These are phyloP conservation scores for Bombus polaris DNA, from an alignment of 1,140 invertebrate species.

Conservation along the genomic window DNA sequence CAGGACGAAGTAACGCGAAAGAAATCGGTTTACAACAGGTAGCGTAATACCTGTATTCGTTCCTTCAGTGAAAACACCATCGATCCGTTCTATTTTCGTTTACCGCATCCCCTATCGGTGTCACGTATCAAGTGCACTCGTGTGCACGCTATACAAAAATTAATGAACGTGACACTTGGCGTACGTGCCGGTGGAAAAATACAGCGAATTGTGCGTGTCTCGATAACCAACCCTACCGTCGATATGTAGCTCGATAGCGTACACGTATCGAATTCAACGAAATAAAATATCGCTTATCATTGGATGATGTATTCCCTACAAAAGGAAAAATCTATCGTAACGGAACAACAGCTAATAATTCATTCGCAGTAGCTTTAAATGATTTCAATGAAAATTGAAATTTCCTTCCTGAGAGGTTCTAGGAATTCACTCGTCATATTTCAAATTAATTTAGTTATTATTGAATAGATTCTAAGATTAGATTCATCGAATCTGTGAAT, in stretches of 20 bases:
- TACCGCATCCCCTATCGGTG: conserved; percentile 15
- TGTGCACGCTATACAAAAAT: conserved; percentile 34
- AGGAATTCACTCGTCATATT: too few relatives aligned
- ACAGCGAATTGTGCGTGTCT: not conserved
- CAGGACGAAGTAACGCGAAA: not conserved
- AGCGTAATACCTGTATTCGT: not conserved
- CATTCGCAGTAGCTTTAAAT: too few relatives aligned
- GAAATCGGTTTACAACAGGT: conserved; percentile 10
- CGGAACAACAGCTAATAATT: too few relatives aligned
- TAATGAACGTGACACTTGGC: conserved; percentile 41
- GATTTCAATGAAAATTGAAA: too few relatives aligned
- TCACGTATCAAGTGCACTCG: conserved; percentile 15
- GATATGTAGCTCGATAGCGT: not conserved
- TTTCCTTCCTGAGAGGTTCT: too few relatives aligned
- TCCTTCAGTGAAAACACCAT: conserved; percentile 50
- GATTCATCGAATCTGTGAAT: too few relatives aligned
- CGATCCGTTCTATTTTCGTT: conserved; percentile 64
- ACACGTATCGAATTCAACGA: not conserved
- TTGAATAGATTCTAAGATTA: too few relatives aligned
- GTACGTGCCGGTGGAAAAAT: not conserved
- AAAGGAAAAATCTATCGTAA: too few relatives aligned
- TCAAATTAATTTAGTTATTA: too few relatives aligned
- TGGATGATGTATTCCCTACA: not conserved
- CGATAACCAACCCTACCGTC: not conserved
- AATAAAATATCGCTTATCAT: conserved; percentile 17